A percentile compares a stretch with the other conserved stretches of the same genome.
Conservation (phyloP, 23 tunicate species). For the Clavelina lepadiformis region DNA sequence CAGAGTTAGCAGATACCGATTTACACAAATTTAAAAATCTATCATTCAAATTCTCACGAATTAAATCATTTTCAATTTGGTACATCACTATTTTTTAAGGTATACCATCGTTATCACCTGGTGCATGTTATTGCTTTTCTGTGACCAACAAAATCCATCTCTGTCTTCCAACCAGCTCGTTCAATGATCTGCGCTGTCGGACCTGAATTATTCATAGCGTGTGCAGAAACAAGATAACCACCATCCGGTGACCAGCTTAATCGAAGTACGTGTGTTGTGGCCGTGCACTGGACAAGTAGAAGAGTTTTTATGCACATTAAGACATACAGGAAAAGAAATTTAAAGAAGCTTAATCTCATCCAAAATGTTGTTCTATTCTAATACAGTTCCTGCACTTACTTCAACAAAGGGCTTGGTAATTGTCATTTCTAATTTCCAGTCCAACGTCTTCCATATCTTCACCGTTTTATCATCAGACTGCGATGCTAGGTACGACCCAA, state of each 20-base stretch:
- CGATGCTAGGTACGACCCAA: constrained; percentile 91
- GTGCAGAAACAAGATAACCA: constrained; percentile 82
- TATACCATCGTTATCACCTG: no score
- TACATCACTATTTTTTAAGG: no score
- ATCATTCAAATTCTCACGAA: no score
- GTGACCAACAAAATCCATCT: constrained; percentile 96
- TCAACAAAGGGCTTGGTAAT: constrained; percentile 85
- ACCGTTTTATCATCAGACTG: constrained; percentile 96
- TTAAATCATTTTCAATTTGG: no score
- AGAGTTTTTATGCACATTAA: neutral
- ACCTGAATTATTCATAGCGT: constrained; percentile 97
- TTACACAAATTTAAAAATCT: no score
- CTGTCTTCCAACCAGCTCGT: constrained; percentile 81
- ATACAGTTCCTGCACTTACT: constrained; percentile 21
- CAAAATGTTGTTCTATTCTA: no score
- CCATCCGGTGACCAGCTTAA: constrained; percentile 99
- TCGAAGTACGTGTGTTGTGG: constrained; percentile 92
- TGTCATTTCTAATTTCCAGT: constrained; percentile 95
- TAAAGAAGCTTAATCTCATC: no score
- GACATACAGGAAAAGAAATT: no score
- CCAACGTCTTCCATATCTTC: constrained; percentile 93
- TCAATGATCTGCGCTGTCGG: constrained; percentile 97
- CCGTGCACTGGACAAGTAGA: constrained; percentile 49
- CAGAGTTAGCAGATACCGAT: no score
- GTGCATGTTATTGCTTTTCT: constrained; percentile 98